Percentiles rank a stretch among this genome's conserved stretches.
Conservation (phyloP, 92 coral and sea anemone genomes). For the Siderastrea radians region DNA sequence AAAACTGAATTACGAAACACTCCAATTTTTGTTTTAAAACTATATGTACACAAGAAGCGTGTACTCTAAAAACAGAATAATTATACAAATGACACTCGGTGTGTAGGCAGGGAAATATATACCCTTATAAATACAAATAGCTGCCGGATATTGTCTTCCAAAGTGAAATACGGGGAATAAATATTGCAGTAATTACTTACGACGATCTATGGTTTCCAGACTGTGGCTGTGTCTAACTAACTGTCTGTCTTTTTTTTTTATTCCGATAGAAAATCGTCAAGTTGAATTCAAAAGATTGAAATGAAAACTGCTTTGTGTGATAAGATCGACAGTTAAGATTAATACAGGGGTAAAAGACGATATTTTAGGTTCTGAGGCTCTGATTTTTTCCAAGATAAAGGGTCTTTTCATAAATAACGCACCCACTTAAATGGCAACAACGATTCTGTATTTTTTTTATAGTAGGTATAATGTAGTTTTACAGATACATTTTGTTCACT, state of each 20-base stretch:
- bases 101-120: constrained; percentile 11
- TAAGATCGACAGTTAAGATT: constrained; percentile 44
- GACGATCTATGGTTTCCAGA: constrained; percentile 15
- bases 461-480: not conserved
- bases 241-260: not conserved
- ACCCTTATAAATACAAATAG: constrained; percentile 10
- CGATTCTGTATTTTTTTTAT: not conserved
- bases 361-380: not conserved
- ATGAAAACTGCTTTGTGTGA: constrained; percentile 12
- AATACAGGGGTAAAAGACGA: not conserved
- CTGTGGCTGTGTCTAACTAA: constrained; percentile 22
- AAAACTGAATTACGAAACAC: not conserved
- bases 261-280: constrained; percentile 21
- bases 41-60: constrained; percentile 5
- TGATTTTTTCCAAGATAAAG: constrained; percentile 5
- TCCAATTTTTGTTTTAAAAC: not conserved
- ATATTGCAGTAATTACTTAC: constrained; percentile 38
- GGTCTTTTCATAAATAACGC: not conserved
- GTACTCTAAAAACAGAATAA: constrained; percentile 5
- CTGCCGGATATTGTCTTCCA: constrained; percentile 19
- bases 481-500: not conserved
- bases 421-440: constrained; percentile 5
- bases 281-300: constrained; percentile 14
- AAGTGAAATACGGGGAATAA: constrained; percentile 42
- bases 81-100: constrained; percentile 11